Conservation (phyloP, 2,888 invertebrate genomes). For the Cyclophora punctaria region DNA sequence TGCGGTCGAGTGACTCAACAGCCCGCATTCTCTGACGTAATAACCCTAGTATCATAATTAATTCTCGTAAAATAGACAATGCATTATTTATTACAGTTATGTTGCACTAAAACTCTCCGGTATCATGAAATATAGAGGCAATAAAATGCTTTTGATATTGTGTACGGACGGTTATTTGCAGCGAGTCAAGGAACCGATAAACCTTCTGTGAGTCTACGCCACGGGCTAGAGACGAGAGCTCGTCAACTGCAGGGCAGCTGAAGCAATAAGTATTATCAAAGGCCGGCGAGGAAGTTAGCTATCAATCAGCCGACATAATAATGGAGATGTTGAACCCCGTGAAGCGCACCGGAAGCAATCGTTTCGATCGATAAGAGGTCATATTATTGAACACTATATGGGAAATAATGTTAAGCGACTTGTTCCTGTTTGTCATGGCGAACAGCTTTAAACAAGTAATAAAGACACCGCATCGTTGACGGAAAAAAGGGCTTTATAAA, state of each 20-base stretch:
- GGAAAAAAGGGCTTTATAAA: too few relatives aligned
- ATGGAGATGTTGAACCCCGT: slow-evolving; percentile 54
- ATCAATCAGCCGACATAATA: slow-evolving; percentile 65
- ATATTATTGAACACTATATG: slow-evolving; percentile 16
- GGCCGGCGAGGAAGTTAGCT: slow-evolving; percentile 51
- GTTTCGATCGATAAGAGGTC: slow-evolving; percentile 24
- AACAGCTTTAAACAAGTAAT: too few relatives aligned
- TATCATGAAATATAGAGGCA: slow-evolving; percentile 1
- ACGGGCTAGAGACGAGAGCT: slow-evolving; percentile 4
- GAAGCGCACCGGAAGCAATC: slow-evolving; percentile 50
- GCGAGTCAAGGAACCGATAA: slow-evolving; percentile 34
- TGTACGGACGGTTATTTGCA: slow-evolving; percentile 26
- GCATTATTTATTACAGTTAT: slow-evolving; percentile 1
- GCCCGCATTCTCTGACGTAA: slow-evolving; percentile 44
- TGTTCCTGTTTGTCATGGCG: slow-evolving; percentile 10
- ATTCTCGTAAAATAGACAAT: too few relatives aligned
- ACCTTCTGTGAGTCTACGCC: slow-evolving; percentile 16
- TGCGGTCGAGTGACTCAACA: slow-evolving; percentile 59
- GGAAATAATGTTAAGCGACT: slow-evolving; percentile 8
- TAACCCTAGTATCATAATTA: slow-evolving; percentile 6
- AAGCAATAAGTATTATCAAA: slow-evolving; percentile 44
- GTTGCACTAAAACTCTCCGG: slow-evolving; percentile 3
- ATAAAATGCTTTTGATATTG: not conserved
- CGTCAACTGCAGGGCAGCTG: slow-evolving; percentile 32
- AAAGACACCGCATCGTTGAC: too few relatives aligned